Evolutionary conservation across 2,797 vertebrate genomes (phyloP).

Genomic region (Urophycis tenuis): DNA sequence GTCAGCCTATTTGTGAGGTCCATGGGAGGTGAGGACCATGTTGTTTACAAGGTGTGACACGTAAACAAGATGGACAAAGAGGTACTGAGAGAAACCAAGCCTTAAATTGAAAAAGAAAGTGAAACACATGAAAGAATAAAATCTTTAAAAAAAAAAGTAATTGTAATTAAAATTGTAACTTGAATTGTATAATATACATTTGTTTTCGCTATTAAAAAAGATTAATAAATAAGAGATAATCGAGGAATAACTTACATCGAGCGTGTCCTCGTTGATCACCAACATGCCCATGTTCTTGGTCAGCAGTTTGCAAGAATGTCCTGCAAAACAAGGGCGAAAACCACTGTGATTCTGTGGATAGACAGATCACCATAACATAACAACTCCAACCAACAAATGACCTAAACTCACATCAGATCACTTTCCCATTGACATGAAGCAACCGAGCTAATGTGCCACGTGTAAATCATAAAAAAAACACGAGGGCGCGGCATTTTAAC

Average conservation of each 20-base stretch:
- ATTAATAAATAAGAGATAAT: not conserved
- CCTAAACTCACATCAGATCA: not conserved
- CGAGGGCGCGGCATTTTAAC: slow-evolving; percentile 15
- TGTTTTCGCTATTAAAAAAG: not conserved
- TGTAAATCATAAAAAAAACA: slow-evolving; percentile 6
- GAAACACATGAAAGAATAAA: not conserved
- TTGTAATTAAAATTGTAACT: no score
- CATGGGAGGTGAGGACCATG: no score
- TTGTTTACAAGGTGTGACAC: not conserved
- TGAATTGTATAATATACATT: no score
- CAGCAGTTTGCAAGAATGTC: slow-evolving; percentile 94
- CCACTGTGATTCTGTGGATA: not conserved
- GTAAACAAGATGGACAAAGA: not conserved
- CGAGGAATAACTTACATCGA: slow-evolving; percentile 82
- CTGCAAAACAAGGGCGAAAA: slow-evolving; percentile 53
- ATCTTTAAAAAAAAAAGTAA: no score
- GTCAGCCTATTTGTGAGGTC: no score
- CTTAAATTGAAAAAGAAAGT: not conserved
- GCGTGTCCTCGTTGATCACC: slow-evolving; percentile 93
- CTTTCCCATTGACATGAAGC: not conserved
- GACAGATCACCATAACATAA: not conserved
- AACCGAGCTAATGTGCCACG: slow-evolving; percentile 18
- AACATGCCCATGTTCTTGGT: slow-evolving; percentile 97
- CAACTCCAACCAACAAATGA: not conserved
- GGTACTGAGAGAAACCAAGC: no score